Conservation (phyloP, 1,140 invertebrate genomes). For the Bombus terrestris region DNA sequence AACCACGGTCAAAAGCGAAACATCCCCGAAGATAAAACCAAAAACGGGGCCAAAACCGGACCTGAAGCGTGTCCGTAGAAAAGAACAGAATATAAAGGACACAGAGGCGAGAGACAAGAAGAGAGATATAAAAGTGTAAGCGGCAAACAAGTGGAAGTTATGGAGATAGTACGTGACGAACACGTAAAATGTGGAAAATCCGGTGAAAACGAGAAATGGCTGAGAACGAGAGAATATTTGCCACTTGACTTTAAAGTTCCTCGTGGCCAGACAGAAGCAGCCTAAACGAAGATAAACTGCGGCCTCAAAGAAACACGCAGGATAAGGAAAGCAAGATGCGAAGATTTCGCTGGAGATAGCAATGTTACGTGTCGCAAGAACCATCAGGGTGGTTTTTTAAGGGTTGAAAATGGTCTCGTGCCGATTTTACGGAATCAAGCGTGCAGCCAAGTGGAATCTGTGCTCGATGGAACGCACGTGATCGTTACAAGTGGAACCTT, state of each 20-base stretch:
- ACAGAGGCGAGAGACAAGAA: not conserved
- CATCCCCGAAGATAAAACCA: not conserved
- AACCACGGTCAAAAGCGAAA: no score
- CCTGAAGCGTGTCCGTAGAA: not conserved
- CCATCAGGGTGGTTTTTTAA: not conserved
- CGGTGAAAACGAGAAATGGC: no score
- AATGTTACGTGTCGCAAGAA: not conserved
- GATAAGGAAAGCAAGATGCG: not conserved
- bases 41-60: slow-evolving; percentile 4
- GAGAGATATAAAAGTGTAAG: not conserved
- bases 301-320: not conserved
- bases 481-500: not conserved
- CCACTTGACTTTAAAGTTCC: slow-evolving; percentile 63
- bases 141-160: not conserved
- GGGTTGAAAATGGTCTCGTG: not conserved
- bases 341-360: not conserved
- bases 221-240: slow-evolving; percentile 7
- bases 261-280: slow-evolving; percentile 49
- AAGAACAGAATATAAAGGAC: not conserved
- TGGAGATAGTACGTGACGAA: slow-evolving; percentile 15
- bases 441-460: not conserved
- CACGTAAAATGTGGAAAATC: not conserved
- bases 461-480: slow-evolving; percentile 8
- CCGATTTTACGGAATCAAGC: slow-evolving; percentile 10
- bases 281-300: slow-evolving; percentile 37